These are phyloP conservation scores for Distichodus sexfasciatus DNA, from an alignment of 2,797 vertebrate species.

Conservation along the genomic window DNA sequence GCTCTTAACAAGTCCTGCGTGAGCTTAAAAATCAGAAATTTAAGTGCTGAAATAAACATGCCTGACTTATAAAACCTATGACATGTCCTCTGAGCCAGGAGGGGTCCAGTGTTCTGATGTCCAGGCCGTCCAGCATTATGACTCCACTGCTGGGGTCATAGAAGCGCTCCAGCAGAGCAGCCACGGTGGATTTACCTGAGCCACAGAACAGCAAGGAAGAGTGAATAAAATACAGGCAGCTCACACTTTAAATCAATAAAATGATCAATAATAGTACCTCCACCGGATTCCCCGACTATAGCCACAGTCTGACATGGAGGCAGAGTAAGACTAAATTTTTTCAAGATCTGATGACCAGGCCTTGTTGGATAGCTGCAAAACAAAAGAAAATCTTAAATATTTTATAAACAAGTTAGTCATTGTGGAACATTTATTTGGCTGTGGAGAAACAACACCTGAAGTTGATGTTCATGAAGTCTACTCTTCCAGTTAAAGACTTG, in stretches of 20 bases:
- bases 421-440: background rate
- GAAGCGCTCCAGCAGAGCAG: conserved; percentile 89
- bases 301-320: conserved; percentile 87
- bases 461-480: conserved; percentile 79
- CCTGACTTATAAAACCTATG: conserved; percentile 96
- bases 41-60: conserved; percentile 36
- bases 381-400: no score
- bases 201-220: background rate
- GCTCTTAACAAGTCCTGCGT: no score
- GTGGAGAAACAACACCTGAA: conserved; percentile 77
- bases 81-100: conserved; percentile 90
- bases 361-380: conserved; percentile 86
- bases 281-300: conserved; percentile 92
- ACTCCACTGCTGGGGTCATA: conserved; percentile 83
- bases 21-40: no score
- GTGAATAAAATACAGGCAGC: conserved; percentile 50
- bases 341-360: conserved; percentile 79
- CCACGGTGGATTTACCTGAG: conserved; percentile 92
- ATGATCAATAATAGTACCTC: conserved; percentile 73
- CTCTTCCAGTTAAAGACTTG: conserved; percentile 73
- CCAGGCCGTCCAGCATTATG: conserved; percentile 82
- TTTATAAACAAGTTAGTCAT: no score
- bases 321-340: conserved; percentile 80
- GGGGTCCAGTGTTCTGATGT: conserved; percentile 85
- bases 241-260: no score